Evolutionary conservation across 2,113 vertebrate species (phyloP).

Genomic region (Ochotona curzoniae): DNA sequence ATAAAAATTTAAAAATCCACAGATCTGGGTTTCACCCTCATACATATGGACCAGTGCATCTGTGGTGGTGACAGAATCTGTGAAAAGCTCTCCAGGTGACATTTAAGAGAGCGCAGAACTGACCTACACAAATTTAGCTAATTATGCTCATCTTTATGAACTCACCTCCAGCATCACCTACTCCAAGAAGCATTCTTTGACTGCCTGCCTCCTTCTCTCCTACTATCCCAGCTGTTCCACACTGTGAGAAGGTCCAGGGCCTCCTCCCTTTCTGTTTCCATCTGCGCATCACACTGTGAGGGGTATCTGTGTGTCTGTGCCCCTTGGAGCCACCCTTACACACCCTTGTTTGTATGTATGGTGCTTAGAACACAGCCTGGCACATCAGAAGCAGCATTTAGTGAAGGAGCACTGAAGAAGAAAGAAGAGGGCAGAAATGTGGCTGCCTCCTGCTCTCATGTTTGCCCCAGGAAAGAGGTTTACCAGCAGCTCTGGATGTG

Average conservation of each 20-base stretch:
- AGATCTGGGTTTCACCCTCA: not conserved
- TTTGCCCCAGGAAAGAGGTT: not conserved
- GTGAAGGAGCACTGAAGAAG: not conserved
- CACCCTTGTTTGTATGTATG: not conserved
- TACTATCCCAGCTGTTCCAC: not conserved
- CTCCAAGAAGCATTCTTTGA: slow-evolving; percentile 6
- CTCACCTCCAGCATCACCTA: not conserved
- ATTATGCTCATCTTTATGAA: not conserved
- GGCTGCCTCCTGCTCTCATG: accelerated
- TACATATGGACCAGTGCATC: not conserved
- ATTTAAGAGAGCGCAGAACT: not conserved
- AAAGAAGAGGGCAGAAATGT: not conserved
- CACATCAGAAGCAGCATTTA: not conserved
- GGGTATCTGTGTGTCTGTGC: not conserved
- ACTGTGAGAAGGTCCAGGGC: too few species aligned
- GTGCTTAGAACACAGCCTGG: not conserved
- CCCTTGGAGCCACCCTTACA: not conserved
- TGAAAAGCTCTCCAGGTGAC: not conserved
- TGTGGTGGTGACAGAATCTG: not conserved
- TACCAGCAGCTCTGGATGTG: not conserved
- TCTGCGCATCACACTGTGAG: not conserved
- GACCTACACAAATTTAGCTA: not conserved
- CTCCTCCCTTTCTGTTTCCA: not conserved
- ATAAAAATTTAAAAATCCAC: too few species aligned
- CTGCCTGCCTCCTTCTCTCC: not conserved